Evolutionary conservation across 2,113 vertebrate species (phyloP).

Genomic region (Aptenodytes forsteri): DNA sequence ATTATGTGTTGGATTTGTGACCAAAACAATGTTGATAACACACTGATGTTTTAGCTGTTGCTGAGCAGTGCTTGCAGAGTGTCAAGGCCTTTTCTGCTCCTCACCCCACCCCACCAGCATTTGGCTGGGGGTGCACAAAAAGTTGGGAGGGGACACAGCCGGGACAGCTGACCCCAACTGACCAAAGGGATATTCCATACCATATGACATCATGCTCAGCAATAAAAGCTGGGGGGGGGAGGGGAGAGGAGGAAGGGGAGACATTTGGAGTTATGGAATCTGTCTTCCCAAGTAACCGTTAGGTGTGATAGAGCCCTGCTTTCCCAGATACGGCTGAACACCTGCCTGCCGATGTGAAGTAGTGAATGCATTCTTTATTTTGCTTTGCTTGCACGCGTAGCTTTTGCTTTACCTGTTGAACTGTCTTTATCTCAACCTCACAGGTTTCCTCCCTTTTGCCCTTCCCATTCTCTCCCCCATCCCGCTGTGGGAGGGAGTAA

Average conservation of each 20-base stretch:
- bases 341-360: neutral
- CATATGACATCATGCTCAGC: accelerated
- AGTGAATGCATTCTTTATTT: neutral
- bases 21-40: neutral
- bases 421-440: no score
- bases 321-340: neutral
- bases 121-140: neutral
- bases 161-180: neutral
- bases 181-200: neutral
- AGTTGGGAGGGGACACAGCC: neutral
- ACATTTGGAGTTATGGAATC: neutral
- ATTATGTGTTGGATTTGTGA: neutral
- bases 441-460: neutral
- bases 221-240: neutral
- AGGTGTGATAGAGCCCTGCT: neutral
- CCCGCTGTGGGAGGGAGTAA: neutral
- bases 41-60: neutral
- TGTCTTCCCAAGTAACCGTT: neutral
- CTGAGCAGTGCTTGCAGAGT: neutral
- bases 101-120: neutral
- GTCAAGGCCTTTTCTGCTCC: neutral
- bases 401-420: neutral
- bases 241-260: neutral
- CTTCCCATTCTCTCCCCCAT: neutral
- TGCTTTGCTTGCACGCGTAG: accelerated